These are phyloP conservation scores for Cottus gobio DNA, from an alignment of 2,113 vertebrate species.

Conservation along the genomic window DNA sequence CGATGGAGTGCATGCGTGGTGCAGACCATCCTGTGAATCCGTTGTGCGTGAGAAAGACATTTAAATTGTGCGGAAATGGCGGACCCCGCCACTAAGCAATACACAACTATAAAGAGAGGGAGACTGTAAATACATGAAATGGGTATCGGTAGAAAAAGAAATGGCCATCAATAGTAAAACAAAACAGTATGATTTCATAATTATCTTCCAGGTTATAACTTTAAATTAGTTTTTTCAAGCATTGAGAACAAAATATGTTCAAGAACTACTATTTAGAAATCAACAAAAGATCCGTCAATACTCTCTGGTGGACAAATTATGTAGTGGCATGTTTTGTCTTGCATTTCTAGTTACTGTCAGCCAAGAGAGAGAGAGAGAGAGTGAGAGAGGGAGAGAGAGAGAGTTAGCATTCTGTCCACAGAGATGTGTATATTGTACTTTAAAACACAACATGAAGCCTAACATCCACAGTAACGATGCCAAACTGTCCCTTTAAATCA, in stretches of 20 bases:
- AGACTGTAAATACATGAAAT: not conserved
- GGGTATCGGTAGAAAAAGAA: not conserved
- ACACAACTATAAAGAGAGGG: too few relatives aligned
- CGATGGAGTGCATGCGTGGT: not conserved
- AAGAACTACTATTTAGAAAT: not conserved
- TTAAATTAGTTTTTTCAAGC: not conserved
- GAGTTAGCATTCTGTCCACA: not conserved
- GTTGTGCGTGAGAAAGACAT: not conserved
- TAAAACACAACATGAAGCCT: not conserved
- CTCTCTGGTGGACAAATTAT: not conserved
- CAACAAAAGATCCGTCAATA: not conserved
- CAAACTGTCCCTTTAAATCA: not conserved
- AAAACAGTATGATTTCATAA: not conserved
- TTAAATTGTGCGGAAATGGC: not conserved
- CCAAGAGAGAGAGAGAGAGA: too few relatives aligned
- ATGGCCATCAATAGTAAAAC: not conserved
- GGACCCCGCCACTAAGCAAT: not conserved
- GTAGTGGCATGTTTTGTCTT: not conserved
- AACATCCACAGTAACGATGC: not conserved
- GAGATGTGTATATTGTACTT: not conserved
- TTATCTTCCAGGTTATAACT: not conserved
- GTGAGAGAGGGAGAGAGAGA: too few relatives aligned
- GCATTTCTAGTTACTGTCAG: not conserved
- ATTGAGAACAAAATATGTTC: not conserved
- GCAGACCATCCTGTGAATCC: not conserved